A percentile compares a stretch with the other conserved stretches of the same genome.
Evolutionary conservation across 2,888 invertebrate genomes (phyloP).

Genomic region (Acanthosepion lycidas): DNA sequence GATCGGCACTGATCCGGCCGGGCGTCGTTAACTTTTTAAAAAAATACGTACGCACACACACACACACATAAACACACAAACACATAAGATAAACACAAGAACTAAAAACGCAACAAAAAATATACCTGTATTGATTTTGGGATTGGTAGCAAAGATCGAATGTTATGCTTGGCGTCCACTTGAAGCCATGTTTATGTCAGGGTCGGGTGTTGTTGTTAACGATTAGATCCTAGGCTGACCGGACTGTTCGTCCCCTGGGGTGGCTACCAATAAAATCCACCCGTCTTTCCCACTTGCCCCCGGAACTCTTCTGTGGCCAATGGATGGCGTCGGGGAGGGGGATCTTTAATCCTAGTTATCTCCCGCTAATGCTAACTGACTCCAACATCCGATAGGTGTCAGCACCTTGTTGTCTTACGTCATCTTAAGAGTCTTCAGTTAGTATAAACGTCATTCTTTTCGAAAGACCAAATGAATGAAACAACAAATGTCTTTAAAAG

Average conservation of each 20-base stretch:
- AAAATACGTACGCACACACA: not conserved
- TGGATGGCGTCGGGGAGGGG: not conserved
- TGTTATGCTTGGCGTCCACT: slow-evolving; percentile 20
- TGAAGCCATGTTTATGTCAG: slow-evolving; percentile 22
- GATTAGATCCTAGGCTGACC: not conserved
- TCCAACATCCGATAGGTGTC: slow-evolving; percentile 33
- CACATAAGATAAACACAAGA: not conserved
- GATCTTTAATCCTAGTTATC: not conserved
- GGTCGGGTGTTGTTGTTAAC: not conserved
- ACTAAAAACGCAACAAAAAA: not conserved
- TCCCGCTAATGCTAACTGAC: slow-evolving; percentile 15
- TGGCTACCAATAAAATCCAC: not conserved
- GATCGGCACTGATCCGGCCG: not conserved
- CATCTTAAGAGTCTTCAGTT: not conserved
- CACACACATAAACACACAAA: no score
- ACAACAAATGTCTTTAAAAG: not conserved
- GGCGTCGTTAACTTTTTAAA: not conserved
- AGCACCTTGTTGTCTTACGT: slow-evolving; percentile 33
- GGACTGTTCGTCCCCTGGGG: not conserved
- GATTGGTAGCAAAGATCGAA: not conserved
- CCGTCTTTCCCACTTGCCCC: not conserved
- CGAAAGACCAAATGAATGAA: not conserved
- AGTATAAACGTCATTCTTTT: not conserved
- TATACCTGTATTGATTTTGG: not conserved
- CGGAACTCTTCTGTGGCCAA: not conserved